Evolutionary conservation across 1,140 invertebrate genomes (phyloP).

Genomic region (Cydia fagiglandana): DNA sequence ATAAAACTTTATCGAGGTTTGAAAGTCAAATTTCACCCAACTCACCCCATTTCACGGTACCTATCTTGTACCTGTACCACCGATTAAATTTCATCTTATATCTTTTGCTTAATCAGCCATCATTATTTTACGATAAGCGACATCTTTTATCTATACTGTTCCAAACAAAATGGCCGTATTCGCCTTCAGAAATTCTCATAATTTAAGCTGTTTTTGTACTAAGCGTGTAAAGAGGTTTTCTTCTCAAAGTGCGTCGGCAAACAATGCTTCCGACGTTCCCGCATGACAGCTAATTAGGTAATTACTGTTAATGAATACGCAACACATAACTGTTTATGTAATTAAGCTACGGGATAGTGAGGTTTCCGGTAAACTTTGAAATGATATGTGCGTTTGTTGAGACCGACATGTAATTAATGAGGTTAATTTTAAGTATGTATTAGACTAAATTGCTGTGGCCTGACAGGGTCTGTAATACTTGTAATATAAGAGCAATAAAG

Average conservation of each 20-base stretch:
- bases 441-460: too few species aligned
- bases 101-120: background rate
- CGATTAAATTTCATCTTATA: background rate
- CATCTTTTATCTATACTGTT: background rate
- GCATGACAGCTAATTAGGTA: constrained; percentile 48
- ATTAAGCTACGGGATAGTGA: constrained; percentile 34
- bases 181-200: background rate
- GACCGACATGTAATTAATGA: too few species aligned
- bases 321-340: constrained; percentile 49
- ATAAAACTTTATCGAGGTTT: too few species aligned
- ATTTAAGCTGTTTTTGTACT: background rate
- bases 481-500: too few species aligned
- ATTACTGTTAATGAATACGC: constrained; percentile 46
- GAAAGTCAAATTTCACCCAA: too few species aligned
- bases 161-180: background rate
- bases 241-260: background rate
- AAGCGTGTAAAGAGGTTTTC: background rate
- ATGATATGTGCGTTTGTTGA: background rate
- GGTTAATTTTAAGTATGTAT: too few species aligned
- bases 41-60: too few species aligned
- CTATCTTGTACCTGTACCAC: too few species aligned
- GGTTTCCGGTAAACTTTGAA: constrained; percentile 12
- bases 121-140: background rate
- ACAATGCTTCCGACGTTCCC: constrained; percentile 30
- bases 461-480: too few species aligned